Base-by-base conservation (phyloP, 2,113 vertebrate genomes). In the Hemicordylus capensis region DNA sequence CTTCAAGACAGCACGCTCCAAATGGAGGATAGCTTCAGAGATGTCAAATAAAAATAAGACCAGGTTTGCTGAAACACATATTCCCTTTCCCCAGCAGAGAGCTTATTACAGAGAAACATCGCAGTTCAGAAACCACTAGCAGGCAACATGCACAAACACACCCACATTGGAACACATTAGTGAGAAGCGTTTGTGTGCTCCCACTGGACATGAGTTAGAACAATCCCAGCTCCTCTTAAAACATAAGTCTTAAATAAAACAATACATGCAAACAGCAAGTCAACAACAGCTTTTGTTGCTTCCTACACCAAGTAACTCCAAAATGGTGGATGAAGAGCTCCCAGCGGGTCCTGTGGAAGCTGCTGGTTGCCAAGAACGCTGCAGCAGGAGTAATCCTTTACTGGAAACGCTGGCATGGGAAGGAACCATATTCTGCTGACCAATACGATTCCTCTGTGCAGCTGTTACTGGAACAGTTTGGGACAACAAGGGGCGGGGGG, bases 201-300 rank as follows among this genome's bases (percentile, higher is more conserved):
- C 88, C 85, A 28, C 75, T 88, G 92, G 84, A 0, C 72, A 72
- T 58, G 90, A 91, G 84, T 91, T 83, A 90, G 83, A 90, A 81
- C 85, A 95, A 89, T 64, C 59, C 28, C 42, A 80, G 86, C 58
- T 89, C 79, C 83, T 87, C 86, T 86, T 83, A 85, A 31, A 73
- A 90, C 88, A 92, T 84, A 89, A 90, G 92, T 87, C 92, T 92
- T 90, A 91, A 1, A 69, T 70, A 90, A 93, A n/a, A 91, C 86
- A 89, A 89, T 76, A 91, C 70, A 86, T 88, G 82, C 82, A 84
- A 89, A 86, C 73, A 87, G 89, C 0, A 90, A 92, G 89, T 85
- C 31, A 67, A 78, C 89, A 93, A 89, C 88, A 90, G 83, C 58
- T 79, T 39, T 90, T 72, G 82, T 58, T 59, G 82, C 61, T 85